Conservation (phyloP, 2,888 invertebrate species). For the Drosophila macrothrix region DNA sequence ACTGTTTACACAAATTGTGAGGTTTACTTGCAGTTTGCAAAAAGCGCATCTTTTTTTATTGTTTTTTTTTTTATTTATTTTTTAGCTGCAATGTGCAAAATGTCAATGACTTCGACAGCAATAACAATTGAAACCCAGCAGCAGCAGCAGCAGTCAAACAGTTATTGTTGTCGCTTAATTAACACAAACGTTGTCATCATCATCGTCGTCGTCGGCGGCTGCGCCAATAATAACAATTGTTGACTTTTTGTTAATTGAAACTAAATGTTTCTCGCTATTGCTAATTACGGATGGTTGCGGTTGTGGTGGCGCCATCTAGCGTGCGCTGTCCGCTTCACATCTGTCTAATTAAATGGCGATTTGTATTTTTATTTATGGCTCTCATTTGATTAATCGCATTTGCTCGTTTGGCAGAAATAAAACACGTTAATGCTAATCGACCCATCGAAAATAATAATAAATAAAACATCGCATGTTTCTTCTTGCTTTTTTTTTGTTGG, state of each 20-base stretch:
- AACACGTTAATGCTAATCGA: slow-evolving; percentile 37
- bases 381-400: slow-evolving; percentile 70
- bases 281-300: slow-evolving; percentile 58
- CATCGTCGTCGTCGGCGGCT: slow-evolving; percentile 3
- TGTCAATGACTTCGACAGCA: slow-evolving; percentile 70
- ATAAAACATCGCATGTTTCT: slow-evolving; percentile 61
- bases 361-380: slow-evolving; percentile 66
- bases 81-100: slow-evolving; percentile 57
- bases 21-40: slow-evolving; percentile 49
- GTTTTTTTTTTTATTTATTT: not conserved
- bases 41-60: slow-evolving; percentile 33
- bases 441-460: slow-evolving; percentile 48
- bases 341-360: slow-evolving; percentile 64
- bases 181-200: slow-evolving; percentile 30
- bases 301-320: slow-evolving; percentile 69
- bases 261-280: slow-evolving; percentile 58
- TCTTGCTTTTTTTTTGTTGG: not conserved
- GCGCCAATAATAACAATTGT: slow-evolving; percentile 49
- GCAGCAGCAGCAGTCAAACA: slow-evolving; percentile 37
- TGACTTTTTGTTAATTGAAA: slow-evolving; percentile 70
- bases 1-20: slow-evolving; percentile 57
- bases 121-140: slow-evolving; percentile 64
- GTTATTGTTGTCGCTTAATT: slow-evolving; percentile 57
- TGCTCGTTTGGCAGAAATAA: slow-evolving; percentile 22
- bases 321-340: slow-evolving; percentile 29